Percentiles rank a stretch among this genome's conserved stretches.
Evolutionary conservation across 2,113 vertebrate species (phyloP).

Genomic region (Deroptyus accipitrinus): DNA sequence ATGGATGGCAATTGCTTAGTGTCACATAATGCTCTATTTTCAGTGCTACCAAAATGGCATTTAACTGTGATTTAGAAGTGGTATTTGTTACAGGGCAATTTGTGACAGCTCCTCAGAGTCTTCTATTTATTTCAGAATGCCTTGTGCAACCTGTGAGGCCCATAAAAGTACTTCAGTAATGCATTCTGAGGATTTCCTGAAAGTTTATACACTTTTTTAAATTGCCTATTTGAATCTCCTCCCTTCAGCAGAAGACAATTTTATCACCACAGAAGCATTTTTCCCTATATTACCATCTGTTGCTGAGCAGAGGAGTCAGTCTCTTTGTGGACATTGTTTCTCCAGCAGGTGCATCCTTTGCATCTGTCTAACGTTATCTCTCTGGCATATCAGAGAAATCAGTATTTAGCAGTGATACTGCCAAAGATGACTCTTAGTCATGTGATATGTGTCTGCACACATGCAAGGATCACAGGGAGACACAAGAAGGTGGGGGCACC

Average conservation of each 20-base stretch:
- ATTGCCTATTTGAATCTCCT: not conserved
- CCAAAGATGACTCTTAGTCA: not conserved
- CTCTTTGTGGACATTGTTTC: not conserved
- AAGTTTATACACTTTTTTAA: not conserved
- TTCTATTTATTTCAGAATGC: not conserved
- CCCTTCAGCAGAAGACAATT: not conserved
- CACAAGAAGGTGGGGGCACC: not conserved
- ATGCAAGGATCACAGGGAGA: not conserved
- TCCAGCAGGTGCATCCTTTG: not conserved
- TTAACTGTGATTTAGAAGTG: not conserved
- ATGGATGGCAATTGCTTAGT: not conserved
- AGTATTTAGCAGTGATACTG: not conserved
- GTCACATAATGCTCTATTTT: not conserved
- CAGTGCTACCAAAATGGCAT: not conserved
- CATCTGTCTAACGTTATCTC: not conserved
- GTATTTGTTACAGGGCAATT: not conserved
- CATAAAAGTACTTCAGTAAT: not conserved
- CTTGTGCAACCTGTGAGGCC: not conserved
- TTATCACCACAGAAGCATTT: not conserved
- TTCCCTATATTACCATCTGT: not conserved
- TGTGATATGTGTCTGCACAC: not conserved
- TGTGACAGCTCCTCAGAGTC: not conserved
- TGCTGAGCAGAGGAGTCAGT: not conserved
- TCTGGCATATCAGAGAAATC: not conserved
- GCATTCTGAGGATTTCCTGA: not conserved